Evolutionary conservation across 2,797 vertebrate species (phyloP).

Genomic region (Hippocampus kuda): DNA sequence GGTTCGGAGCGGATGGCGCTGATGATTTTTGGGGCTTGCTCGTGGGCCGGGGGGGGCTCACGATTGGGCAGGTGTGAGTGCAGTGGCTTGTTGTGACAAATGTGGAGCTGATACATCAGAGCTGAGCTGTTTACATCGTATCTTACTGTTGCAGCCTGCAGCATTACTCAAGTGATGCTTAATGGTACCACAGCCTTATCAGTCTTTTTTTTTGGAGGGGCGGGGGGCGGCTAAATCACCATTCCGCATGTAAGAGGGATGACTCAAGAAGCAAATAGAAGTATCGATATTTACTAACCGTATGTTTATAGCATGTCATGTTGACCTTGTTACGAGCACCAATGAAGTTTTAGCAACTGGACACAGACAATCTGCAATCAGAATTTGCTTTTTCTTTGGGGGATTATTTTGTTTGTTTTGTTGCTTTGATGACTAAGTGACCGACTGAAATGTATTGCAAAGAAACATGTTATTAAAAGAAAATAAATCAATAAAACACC

Average conservation of each 20-base stretch:
- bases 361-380: background rate
- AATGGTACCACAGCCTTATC: background rate
- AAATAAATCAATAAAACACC: no score
- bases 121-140: no score
- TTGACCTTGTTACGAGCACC: background rate
- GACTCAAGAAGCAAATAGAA: constrained; percentile 3
- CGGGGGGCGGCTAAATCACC: background rate
- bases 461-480: no score
- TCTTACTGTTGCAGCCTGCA: background rate
- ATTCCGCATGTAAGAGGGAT: background rate
- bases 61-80: constrained; percentile 6
- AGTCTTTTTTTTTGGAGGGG: background rate
- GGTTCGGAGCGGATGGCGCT: constrained; percentile 49
- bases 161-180: background rate
- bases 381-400: no score
- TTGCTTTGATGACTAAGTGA: no score
- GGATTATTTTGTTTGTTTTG: no score
- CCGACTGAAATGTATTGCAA: no score
- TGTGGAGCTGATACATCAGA: background rate
- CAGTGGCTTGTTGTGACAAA: constrained; percentile 20
- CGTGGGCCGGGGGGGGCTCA: constrained; percentile 26
- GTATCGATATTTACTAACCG: constrained; percentile 8
- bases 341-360: background rate
- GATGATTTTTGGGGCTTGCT: constrained; percentile 23
- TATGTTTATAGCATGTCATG: constrained; percentile 4